Percentiles rank a stretch among this genome's conserved stretches.
Conservation (phyloP, 2,797 vertebrate genomes). For the Salmo trutta region DNA sequence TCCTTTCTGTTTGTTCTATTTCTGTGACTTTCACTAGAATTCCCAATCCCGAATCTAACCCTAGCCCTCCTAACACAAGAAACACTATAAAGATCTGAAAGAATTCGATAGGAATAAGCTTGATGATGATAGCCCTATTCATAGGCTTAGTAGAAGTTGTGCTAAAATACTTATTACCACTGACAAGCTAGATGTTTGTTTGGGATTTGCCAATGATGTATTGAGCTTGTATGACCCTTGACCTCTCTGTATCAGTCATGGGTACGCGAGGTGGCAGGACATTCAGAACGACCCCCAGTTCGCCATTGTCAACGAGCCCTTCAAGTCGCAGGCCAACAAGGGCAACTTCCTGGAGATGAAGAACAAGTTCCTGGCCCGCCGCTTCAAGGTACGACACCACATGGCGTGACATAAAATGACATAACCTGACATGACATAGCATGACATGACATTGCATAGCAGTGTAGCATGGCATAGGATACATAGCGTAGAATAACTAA, state of each 20-base stretch:
- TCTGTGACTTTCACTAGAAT: not conserved
- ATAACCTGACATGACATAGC: too few species aligned
- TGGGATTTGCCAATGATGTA: not conserved
- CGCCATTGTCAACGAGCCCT: constrained; percentile 93
- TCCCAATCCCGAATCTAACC: too few species aligned
- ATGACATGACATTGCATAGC: not conserved
- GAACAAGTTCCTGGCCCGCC: constrained; percentile 94
- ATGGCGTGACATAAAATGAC: too few species aligned
- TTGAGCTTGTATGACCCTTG: constrained; percentile 44
- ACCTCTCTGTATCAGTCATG: constrained; percentile 78
- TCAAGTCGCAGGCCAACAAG: constrained; percentile 94
- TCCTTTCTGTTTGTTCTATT: not conserved
- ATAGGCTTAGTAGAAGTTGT: too few species aligned
- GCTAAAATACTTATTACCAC: too few species aligned
- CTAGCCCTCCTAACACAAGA: too few species aligned
- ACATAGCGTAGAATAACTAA: not conserved
- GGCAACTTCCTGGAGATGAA: constrained; percentile 99
- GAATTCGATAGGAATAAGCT: too few species aligned
- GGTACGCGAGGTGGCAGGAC: constrained; percentile 96
- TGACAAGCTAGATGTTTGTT: not conserved
- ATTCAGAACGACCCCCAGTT: constrained; percentile 95
- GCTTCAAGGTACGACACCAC: constrained; percentile 84
- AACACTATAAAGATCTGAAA: too few species aligned
- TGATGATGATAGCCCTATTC: too few species aligned
- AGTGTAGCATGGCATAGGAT: not conserved